These are phyloP conservation scores for Platichthys stellatus DNA, from an alignment of 2,113 vertebrate species.

Conservation along the genomic window DNA sequence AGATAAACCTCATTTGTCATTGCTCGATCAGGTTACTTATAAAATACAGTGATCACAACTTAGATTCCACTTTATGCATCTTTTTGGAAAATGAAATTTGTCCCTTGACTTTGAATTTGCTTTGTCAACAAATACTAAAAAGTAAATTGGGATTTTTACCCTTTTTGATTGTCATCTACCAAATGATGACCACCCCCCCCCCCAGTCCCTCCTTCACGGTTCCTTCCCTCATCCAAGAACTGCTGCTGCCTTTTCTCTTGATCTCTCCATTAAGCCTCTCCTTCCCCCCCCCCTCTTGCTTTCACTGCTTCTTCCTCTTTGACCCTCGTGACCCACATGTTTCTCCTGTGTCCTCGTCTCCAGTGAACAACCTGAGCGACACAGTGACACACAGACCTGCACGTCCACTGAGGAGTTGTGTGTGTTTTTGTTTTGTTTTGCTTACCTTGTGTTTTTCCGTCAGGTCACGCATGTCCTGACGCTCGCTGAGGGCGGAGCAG, in stretches of 20 bases:
- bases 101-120: too few species aligned
- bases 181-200: constrained; percentile 72
- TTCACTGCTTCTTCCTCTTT: constrained; percentile 20
- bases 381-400: background rate
- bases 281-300: background rate
- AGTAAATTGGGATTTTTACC: too few species aligned
- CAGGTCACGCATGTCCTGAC: constrained; percentile 56
- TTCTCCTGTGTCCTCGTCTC: constrained; percentile 15
- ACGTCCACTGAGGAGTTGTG: background rate
- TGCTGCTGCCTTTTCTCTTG: constrained; percentile 29
- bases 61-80: too few species aligned
- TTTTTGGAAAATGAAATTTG: too few species aligned
- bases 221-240: constrained; percentile 15
- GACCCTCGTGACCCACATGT: constrained; percentile 2
- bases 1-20: too few species aligned
- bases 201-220: constrained; percentile 10
- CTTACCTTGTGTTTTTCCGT: constrained; percentile 41
- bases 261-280: constrained; percentile 53
- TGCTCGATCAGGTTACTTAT: too few species aligned
- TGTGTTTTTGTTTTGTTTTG: background rate
- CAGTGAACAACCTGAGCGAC: constrained; percentile 1
- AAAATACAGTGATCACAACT: too few species aligned
- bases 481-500: constrained; percentile 58
- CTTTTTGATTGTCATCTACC: too few species aligned
- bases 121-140: too few species aligned